Evolutionary conservation across 92 coral and sea anemone genomes (phyloP).

Genomic region (Virgularia gustaviana): DNA sequence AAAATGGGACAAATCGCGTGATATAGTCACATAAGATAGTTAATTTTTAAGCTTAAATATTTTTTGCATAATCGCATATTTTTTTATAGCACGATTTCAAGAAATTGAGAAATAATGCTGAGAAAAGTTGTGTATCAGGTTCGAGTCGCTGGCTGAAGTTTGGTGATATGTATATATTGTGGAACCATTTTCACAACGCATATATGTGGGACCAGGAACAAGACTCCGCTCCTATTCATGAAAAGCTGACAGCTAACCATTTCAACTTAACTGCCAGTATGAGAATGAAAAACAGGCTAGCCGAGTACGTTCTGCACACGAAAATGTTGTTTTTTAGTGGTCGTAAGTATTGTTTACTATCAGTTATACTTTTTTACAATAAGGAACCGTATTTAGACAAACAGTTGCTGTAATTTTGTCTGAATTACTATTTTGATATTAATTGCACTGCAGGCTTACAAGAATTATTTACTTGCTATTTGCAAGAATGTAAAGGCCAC

Average conservation of each 20-base stretch:
- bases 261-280: constrained; percentile 31
- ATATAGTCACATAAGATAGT: too few species aligned
- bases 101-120: constrained; percentile 53
- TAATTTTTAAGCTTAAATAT: too few species aligned
- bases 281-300: constrained; percentile 38
- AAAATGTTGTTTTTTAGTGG: constrained; percentile 52
- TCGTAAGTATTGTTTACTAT: too few species aligned
- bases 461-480: not conserved
- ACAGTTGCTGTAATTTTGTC: too few species aligned
- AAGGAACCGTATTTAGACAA: too few species aligned
- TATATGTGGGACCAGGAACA: constrained; percentile 54
- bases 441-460: not conserved
- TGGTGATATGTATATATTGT: constrained; percentile 28
- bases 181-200: constrained; percentile 48
- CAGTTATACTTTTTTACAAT: too few species aligned
- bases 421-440: not conserved
- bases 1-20: too few species aligned
- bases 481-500: not conserved
- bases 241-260: constrained; percentile 30
- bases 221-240: constrained; percentile 49
- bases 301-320: constrained; percentile 43
- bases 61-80: too few species aligned
- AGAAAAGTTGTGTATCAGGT: constrained; percentile 32
- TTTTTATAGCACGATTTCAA: constrained; percentile 49
- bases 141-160: constrained; percentile 35